phyloP scores from a whole-genome alignment of 2,888 invertebrate genomes.

The Cremastinae sp. region DNA sequence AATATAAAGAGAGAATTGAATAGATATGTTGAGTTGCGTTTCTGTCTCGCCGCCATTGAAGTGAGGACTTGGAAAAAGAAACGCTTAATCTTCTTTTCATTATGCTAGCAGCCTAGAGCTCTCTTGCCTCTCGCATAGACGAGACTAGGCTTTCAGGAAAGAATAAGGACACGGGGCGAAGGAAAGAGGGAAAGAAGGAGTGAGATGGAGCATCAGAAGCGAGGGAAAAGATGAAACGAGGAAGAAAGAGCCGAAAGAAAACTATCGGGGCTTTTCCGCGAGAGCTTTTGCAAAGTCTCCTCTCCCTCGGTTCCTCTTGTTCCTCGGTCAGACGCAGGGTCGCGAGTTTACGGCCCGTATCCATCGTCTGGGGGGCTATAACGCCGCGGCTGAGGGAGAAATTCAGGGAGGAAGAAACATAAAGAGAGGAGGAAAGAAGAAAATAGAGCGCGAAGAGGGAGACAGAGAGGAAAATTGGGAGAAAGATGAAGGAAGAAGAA shows the following conservation, averaged over 20 bases:
- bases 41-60: constrained; percentile 40
- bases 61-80: constrained; percentile 54
- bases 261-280: constrained; percentile 58
- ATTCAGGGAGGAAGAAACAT: constrained; percentile 23
- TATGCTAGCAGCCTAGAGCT: constrained; percentile 65
- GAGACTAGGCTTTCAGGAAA: neutral
- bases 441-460: neutral
- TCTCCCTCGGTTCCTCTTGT: constrained; percentile 31
- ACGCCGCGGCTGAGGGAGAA: constrained; percentile 32
- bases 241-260: constrained; percentile 11
- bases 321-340: constrained; percentile 51
- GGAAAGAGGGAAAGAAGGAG: constrained; percentile 13
- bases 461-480: constrained; percentile 7
- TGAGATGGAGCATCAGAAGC: constrained; percentile 7
- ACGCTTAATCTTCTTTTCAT: constrained; percentile 73
- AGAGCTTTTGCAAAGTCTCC: constrained; percentile 38
- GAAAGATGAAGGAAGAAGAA: neutral
- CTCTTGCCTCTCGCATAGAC: constrained; percentile 15
- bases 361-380: constrained; percentile 68
- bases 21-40: no score
- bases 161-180: neutral
- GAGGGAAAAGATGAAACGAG: constrained; percentile 1
- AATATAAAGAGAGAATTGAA: no score
- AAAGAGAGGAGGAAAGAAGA: constrained; percentile 18
- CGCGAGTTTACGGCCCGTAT: constrained; percentile 74